phyloP scores from a whole-genome alignment of 92 coral and sea anemone genomes.

The Umimayanthus chanpuru region DNA sequence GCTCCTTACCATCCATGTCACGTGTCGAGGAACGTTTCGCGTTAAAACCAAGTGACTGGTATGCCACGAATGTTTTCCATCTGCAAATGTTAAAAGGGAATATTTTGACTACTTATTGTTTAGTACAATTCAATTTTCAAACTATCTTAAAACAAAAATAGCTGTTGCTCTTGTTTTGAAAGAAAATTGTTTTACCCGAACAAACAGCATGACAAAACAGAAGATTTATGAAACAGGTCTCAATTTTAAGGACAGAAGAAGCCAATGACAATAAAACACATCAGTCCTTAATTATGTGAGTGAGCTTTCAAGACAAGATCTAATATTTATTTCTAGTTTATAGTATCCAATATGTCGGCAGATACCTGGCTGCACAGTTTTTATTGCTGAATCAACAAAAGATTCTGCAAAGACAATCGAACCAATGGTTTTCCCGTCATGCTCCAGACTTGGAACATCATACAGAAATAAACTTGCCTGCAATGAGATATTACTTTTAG shows the following conservation, averaged over 20 bases:
- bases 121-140: not conserved
- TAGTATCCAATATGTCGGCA: not conserved
- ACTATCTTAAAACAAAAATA: not conserved
- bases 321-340: not conserved
- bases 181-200: too few relatives aligned
- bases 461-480: constrained; percentile 72
- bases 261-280: too few relatives aligned
- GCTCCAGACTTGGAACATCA: constrained; percentile 85
- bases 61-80: constrained; percentile 53
- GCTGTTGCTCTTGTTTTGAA: not conserved
- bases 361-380: constrained; percentile 61
- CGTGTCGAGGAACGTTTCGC: constrained; percentile 71
- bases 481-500: not conserved
- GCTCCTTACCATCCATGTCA: constrained; percentile 78
- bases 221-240: too few relatives aligned
- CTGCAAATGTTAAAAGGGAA: constrained; percentile 48
- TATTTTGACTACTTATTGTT: not conserved
- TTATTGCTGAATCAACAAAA: constrained; percentile 75
- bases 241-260: too few relatives aligned
- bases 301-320: not conserved
- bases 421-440: constrained; percentile 74
- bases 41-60: constrained; percentile 62
- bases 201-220: too few relatives aligned
- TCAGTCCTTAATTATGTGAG: not conserved
- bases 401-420: constrained; percentile 89